Conservation (phyloP, 2,888 invertebrate species). For the Rotaria socialis region DNA sequence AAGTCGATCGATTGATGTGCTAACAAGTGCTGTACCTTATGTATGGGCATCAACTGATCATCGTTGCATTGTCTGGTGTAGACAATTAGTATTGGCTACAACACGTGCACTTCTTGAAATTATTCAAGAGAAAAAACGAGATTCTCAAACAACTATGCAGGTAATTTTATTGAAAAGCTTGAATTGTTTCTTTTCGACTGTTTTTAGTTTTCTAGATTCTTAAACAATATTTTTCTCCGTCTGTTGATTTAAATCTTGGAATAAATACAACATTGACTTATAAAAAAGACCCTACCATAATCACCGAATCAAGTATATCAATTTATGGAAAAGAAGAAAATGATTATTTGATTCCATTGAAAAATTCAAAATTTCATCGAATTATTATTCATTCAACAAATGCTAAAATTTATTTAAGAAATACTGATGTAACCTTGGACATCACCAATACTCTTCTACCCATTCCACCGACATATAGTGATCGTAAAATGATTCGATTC, state of each 20-base stretch:
- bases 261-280: background rate
- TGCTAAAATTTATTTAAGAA: background rate
- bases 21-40: conserved; percentile 48
- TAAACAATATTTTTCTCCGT: conserved; percentile 2
- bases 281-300: background rate
- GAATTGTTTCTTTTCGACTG: background rate
- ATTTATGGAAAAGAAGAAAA: background rate
- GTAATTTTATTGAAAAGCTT: background rate
- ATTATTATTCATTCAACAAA: background rate
- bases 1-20: conserved; percentile 37
- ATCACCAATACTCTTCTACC: background rate
- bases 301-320: background rate
- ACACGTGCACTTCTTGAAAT: conserved; percentile 44
- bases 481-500: conserved; percentile 20
- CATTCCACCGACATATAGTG: background rate
- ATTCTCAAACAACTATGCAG: background rate
- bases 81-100: conserved; percentile 51
- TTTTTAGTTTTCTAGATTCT: background rate
- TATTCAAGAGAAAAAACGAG: background rate
- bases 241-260: background rate
- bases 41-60: conserved; percentile 53
- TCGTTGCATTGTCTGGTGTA: conserved; percentile 55
- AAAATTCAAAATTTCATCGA: background rate
- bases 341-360: conserved; percentile 5
- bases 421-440: background rate